Evolutionary conservation across 2,797 vertebrate species (phyloP).

Genomic region (Microctenopoma stevenorrisi): DNA sequence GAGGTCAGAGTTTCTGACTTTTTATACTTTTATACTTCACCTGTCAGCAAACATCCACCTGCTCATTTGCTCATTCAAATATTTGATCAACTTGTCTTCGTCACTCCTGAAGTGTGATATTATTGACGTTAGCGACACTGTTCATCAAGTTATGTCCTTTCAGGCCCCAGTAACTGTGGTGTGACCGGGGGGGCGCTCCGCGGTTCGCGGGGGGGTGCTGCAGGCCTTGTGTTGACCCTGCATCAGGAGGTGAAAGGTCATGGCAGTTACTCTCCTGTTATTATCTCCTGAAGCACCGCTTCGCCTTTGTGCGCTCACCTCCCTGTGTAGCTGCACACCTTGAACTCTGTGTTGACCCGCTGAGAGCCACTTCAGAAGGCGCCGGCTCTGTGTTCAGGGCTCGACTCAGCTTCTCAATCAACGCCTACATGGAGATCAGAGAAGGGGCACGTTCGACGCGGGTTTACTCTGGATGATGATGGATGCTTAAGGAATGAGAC

Average conservation of each 20-base stretch:
- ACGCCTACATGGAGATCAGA: slow-evolving; percentile 52
- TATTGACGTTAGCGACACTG: too few species aligned
- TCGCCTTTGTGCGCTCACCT: slow-evolving; percentile 29
- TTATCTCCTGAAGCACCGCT: slow-evolving; percentile 60
- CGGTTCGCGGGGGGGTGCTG: slow-evolving; percentile 31
- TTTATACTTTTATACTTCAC: too few species aligned
- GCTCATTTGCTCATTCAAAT: too few species aligned
- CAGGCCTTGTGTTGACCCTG: slow-evolving; percentile 38
- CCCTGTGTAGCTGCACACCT: slow-evolving; percentile 50
- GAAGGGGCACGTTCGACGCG: slow-evolving; percentile 20
- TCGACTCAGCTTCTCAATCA: slow-evolving; percentile 47
- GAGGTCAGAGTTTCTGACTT: too few species aligned
- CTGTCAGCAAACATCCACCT: too few species aligned
- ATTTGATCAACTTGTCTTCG: too few species aligned
- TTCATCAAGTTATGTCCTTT: too few species aligned
- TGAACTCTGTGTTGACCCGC: slow-evolving; percentile 40
- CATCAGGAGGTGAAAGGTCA: slow-evolving; percentile 58
- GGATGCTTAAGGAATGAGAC: slow-evolving; percentile 61
- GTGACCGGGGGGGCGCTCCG: slow-evolving; percentile 31
- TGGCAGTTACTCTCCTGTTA: slow-evolving; percentile 62
- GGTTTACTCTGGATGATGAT: slow-evolving; percentile 47
- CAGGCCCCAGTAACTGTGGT: slow-evolving; percentile 10
- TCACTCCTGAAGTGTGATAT: too few species aligned
- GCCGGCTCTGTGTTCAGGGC: slow-evolving; percentile 7
- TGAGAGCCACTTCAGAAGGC: slow-evolving; percentile 59